A percentile compares a stretch with the other conserved stretches of the same genome.
These are phyloP conservation scores for Apoderus coryli DNA, from an alignment of 2,888 invertebrate species.

Conservation along the genomic window DNA sequence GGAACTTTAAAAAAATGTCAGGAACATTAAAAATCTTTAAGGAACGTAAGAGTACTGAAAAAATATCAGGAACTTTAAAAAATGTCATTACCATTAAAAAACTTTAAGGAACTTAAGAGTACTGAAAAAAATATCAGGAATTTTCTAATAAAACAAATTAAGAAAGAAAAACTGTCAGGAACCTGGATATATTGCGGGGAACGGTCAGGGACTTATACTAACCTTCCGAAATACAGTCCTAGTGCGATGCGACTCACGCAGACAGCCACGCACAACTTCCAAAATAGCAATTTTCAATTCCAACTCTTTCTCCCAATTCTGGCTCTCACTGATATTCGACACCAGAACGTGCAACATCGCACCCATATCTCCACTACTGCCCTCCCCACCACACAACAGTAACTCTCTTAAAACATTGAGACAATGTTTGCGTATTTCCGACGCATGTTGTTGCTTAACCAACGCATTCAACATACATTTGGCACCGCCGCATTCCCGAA, in stretches of 20 bases:
- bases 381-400: slow-evolving; percentile 74
- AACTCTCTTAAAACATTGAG: slow-evolving; percentile 73
- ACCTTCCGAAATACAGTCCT: slow-evolving; percentile 93
- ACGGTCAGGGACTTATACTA: no score
- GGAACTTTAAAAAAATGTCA: no score
- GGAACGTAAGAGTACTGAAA: no score
- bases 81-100: no score
- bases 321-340: slow-evolving; percentile 59
- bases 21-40: no score
- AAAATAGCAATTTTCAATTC: slow-evolving; percentile 82
- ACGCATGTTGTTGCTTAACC: slow-evolving; percentile 72
- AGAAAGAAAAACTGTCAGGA: no score
- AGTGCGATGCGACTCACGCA: slow-evolving; percentile 92
- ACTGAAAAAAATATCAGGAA: no score
- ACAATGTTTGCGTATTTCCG: slow-evolving; percentile 42
- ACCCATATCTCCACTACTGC: slow-evolving; percentile 96
- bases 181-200: no score
- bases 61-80: no score
- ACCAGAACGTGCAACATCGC: slow-evolving; percentile 85
- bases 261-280: slow-evolving; percentile 72
- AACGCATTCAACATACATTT: slow-evolving; percentile 83
- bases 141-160: no score
- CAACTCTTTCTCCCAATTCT: slow-evolving; percentile 52
- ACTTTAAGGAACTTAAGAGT: no score
- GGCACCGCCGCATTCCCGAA: slow-evolving; percentile 88